phyloP scores from a whole-genome alignment of 1,140 invertebrate species.

The Argopecten irradians region DNA sequence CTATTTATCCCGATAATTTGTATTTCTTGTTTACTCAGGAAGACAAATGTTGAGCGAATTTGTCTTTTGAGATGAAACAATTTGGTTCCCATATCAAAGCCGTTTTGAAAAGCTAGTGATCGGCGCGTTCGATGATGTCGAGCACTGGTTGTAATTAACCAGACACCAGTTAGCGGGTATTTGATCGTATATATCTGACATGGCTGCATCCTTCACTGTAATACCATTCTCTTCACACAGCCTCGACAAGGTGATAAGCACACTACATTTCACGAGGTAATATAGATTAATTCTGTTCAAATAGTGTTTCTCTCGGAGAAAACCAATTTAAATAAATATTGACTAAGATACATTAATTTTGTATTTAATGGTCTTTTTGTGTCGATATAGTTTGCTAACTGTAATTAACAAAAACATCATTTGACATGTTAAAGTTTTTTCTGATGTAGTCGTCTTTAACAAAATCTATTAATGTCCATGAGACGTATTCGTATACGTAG shows the following conservation, averaged over 20 bases:
- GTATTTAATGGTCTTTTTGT: background rate
- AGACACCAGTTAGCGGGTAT: background rate
- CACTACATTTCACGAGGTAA: background rate
- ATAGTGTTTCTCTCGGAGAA: background rate
- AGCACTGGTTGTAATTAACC: background rate
- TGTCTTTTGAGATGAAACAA: slow-evolving; percentile 22
- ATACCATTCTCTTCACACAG: background rate
- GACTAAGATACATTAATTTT: background rate
- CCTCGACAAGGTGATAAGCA: background rate
- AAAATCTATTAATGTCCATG: too few species aligned
- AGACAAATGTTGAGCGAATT: slow-evolving; percentile 22
- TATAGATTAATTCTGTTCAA: slow-evolving; percentile 10
- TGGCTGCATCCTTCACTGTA: background rate
- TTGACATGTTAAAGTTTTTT: background rate
- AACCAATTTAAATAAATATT: background rate
- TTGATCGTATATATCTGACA: background rate
- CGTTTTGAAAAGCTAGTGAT: background rate
- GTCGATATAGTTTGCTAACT: background rate
- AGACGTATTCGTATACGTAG: too few species aligned
- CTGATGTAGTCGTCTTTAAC: too few species aligned
- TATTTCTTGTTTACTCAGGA: slow-evolving; percentile 17
- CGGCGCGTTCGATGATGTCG: slow-evolving; percentile 12
- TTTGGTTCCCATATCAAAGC: slow-evolving; percentile 13
- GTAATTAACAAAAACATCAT: background rate
- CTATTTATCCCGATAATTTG: slow-evolving; percentile 11